Evolutionary conservation across 2,888 invertebrate species (phyloP).

Genomic region (Agrotis ipsilon): DNA sequence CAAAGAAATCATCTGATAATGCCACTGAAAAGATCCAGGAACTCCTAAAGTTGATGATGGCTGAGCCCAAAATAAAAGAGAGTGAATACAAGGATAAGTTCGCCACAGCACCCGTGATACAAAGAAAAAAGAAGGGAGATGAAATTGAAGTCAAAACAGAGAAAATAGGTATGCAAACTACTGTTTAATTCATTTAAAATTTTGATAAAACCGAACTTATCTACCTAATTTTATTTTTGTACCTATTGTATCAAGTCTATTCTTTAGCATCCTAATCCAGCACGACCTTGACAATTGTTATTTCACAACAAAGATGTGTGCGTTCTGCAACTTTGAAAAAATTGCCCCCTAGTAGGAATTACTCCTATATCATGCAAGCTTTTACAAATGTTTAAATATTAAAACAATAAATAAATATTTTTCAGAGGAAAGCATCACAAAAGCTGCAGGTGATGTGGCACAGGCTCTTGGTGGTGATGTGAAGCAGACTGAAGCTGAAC

Average conservation of each 20-base stretch:
- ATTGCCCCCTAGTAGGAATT: no score
- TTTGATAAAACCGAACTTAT: no score
- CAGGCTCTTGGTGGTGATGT: constrained; percentile 92
- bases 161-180: constrained; percentile 78
- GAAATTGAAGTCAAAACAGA: constrained; percentile 80
- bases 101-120: constrained; percentile 79
- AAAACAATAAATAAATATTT: background rate
- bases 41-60: constrained; percentile 84
- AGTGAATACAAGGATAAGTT: constrained; percentile 82
- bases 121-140: constrained; percentile 73
- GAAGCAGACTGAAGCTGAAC: constrained; percentile 93
- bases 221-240: no score
- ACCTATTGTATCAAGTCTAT: no score
- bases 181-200: background rate
- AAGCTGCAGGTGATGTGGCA: constrained; percentile 94
- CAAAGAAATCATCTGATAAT: constrained; percentile 67
- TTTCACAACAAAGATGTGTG: no score
- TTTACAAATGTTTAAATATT: no score
- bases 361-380: no score
- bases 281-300: no score
- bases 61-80: constrained; percentile 82
- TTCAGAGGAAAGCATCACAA: constrained; percentile 86
- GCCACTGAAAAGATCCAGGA: constrained; percentile 85
- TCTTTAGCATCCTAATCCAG: no score
- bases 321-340: no score